Conservation (phyloP, 1,140 invertebrate species). For the Diachasma alloeum region DNA sequence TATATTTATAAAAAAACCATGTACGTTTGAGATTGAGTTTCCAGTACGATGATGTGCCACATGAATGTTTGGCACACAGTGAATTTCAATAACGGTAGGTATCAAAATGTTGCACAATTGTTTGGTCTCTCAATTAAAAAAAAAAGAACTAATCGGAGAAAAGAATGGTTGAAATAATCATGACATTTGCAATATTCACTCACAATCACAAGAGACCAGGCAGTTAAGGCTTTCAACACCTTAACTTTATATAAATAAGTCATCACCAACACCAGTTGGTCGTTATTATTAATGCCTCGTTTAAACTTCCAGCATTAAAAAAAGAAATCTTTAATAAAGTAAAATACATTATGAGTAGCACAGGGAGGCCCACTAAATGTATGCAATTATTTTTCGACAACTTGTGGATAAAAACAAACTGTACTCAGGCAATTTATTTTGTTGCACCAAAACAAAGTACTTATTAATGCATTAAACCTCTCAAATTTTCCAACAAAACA, state of each 20-base stretch:
- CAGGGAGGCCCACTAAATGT: slow-evolving; percentile 53
- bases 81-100: slow-evolving; percentile 61
- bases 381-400: slow-evolving; percentile 56
- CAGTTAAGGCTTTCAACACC: slow-evolving; percentile 49
- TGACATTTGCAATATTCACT: not conserved
- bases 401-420: slow-evolving; percentile 56
- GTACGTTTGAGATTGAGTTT: slow-evolving; percentile 63
- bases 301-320: slow-evolving; percentile 66
- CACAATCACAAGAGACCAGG: slow-evolving; percentile 49
- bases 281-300: slow-evolving; percentile 63
- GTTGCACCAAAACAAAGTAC: slow-evolving; percentile 54
- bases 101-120: slow-evolving; percentile 58
- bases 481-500: not conserved
- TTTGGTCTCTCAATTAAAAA: slow-evolving; percentile 23
- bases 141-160: not conserved
- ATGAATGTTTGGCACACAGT: slow-evolving; percentile 38
- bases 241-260: slow-evolving; percentile 48
- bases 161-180: not conserved
- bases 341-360: slow-evolving; percentile 15
- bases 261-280: slow-evolving; percentile 47
- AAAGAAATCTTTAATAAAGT: slow-evolving; percentile 53
- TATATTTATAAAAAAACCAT: slow-evolving; percentile 40
- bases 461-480: slow-evolving; percentile 8
- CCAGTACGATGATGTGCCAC: slow-evolving; percentile 49
- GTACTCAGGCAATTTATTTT: slow-evolving; percentile 62